Evolutionary conservation across 2,113 vertebrate genomes (phyloP).

Genomic region (Mixornis gularis): DNA sequence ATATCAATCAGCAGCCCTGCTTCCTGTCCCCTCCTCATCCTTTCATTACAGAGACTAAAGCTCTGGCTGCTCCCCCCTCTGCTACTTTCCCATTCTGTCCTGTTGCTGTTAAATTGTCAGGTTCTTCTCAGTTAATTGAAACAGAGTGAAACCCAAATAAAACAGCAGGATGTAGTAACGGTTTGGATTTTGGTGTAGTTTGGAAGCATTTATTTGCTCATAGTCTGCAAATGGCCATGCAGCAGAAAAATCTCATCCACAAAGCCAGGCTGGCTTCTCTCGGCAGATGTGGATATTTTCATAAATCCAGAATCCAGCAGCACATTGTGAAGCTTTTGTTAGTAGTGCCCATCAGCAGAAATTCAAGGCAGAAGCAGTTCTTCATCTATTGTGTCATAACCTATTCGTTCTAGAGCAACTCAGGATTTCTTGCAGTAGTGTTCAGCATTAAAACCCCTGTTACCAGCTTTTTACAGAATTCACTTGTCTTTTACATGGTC

Average conservation of each 20-base stretch:
- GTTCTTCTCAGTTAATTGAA: neutral
- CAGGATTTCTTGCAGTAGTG: neutral
- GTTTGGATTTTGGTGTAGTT: neutral
- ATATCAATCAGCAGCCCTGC: neutral
- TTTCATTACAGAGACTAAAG: neutral
- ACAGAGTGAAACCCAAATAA: neutral
- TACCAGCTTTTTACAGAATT: neutral
- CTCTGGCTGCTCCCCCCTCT: neutral
- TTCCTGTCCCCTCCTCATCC: neutral
- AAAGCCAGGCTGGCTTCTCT: neutral
- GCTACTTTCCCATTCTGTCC: neutral
- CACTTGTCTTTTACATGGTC: neutral
- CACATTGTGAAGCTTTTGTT: accelerated
- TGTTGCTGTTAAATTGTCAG: neutral
- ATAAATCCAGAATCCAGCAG: neutral
- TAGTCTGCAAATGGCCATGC: neutral
- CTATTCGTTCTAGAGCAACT: neutral
- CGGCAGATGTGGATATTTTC: neutral
- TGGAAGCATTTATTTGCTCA: neutral
- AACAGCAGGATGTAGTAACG: accelerated
- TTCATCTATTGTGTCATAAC: neutral
- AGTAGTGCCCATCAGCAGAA: neutral
- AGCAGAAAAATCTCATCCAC: neutral
- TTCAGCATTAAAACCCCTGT: neutral
- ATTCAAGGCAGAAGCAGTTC: neutral